Evolutionary conservation across 2,888 invertebrate species (phyloP).

Genomic region (Pasiphila rectangulata): DNA sequence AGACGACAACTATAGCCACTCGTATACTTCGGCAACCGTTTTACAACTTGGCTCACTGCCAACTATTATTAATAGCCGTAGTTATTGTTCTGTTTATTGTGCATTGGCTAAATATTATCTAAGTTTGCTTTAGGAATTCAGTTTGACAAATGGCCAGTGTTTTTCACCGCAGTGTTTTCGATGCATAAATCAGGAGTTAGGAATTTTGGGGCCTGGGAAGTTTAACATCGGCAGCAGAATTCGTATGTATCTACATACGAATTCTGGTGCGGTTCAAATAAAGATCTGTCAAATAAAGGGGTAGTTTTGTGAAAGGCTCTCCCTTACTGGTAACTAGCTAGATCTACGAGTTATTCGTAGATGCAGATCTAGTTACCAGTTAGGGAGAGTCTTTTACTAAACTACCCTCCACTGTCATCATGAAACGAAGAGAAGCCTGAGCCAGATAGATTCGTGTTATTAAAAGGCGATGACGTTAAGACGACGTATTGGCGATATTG

Average conservation of each 20-base stretch:
- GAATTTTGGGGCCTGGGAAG: slow-evolving; percentile 1
- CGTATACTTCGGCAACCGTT: slow-evolving; percentile 47
- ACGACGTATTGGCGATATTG: no score
- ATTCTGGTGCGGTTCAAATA: background rate
- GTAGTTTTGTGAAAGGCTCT: no score
- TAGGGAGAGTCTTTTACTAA: no score
- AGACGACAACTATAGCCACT: slow-evolving; percentile 47
- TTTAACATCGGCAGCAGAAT: background rate
- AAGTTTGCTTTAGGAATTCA: slow-evolving; percentile 18
- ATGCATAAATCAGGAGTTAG: slow-evolving; percentile 12
- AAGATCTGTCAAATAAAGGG: no score
- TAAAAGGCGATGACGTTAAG: no score
- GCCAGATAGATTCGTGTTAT: no score
- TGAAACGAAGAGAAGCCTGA: no score
- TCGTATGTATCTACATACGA: no score
- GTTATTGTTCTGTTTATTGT: slow-evolving; percentile 47
- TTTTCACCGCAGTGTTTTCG: slow-evolving; percentile 18
- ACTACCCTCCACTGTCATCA: no score
- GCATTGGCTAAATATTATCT: slow-evolving; percentile 30
- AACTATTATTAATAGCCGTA: slow-evolving; percentile 52
- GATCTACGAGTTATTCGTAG: no score
- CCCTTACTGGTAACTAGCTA: no score
- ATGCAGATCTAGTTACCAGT: no score
- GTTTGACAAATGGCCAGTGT: slow-evolving; percentile 20
- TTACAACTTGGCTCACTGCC: slow-evolving; percentile 56